A percentile compares a stretch with the other conserved stretches of the same genome.
phyloP scores from a whole-genome alignment of 1,140 invertebrate species.

The Drosophila insularis region DNA sequence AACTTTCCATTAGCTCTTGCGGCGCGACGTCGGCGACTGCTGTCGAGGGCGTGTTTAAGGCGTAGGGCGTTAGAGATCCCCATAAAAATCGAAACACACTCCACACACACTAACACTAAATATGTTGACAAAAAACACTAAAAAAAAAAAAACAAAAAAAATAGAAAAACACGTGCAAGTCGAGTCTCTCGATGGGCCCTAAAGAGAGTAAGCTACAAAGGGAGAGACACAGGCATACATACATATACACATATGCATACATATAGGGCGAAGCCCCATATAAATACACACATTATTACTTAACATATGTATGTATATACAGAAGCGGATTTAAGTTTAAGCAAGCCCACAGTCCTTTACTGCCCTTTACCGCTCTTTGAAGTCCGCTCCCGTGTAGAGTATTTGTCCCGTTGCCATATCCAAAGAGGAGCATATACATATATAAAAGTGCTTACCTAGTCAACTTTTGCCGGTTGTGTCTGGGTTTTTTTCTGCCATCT shows the following conservation, averaged over 20 bases:
- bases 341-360: too few relatives aligned
- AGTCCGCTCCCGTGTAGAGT: constrained; percentile 35
- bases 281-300: constrained; percentile 35
- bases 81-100: constrained; percentile 35
- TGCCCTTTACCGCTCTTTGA: not conserved
- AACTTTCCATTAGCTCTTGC: constrained; percentile 62
- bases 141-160: constrained; percentile 26
- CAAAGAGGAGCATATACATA: not conserved
- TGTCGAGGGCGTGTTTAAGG: not conserved
- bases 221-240: not conserved
- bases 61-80: not conserved
- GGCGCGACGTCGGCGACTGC: not conserved
- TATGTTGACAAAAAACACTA: constrained; percentile 34
- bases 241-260: not conserved
- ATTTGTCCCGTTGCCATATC: not conserved
- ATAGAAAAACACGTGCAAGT: constrained; percentile 39
- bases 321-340: constrained; percentile 16
- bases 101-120: constrained; percentile 5
- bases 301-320: constrained; percentile 23
- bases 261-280: constrained; percentile 20
- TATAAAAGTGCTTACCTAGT: not conserved
- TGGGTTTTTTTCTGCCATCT: constrained; percentile 52
- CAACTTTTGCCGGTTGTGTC: constrained; percentile 25
- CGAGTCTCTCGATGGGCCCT: not conserved
- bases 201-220: not conserved